Conservation (phyloP, 2,797 vertebrate genomes). For the Eleutherodactylus coqui region DNA sequence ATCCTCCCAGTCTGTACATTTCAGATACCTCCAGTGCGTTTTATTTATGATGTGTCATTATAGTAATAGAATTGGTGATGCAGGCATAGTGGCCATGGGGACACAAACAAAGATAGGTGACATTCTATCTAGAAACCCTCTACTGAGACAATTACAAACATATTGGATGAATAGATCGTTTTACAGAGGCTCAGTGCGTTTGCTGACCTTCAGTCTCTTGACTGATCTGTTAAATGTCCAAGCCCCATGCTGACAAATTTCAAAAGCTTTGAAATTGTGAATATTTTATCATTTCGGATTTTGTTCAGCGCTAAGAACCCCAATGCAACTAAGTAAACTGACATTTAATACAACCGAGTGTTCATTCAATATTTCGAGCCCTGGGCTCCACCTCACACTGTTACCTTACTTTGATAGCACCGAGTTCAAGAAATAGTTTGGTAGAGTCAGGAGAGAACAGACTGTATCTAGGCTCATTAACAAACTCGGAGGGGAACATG, state of each 20-base stretch:
- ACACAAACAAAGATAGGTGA: slow-evolving; percentile 22
- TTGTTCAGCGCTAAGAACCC: background rate
- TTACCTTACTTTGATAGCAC: slow-evolving; percentile 3
- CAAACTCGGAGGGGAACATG: background rate
- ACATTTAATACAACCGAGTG: slow-evolving; percentile 19
- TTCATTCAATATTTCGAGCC: slow-evolving; percentile 27
- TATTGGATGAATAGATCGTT: background rate
- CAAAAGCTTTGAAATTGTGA: slow-evolving; percentile 37
- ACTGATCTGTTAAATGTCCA: slow-evolving; percentile 15
- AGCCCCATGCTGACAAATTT: slow-evolving; percentile 10
- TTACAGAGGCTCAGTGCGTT: background rate
- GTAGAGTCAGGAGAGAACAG: background rate
- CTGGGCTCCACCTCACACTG: background rate
- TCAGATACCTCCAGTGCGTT: background rate
- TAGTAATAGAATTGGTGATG: background rate
- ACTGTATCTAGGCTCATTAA: slow-evolving; percentile 7
- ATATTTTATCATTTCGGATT: slow-evolving; percentile 48
- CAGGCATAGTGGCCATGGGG: background rate
- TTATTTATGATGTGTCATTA: slow-evolving; percentile 20
- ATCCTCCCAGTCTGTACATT: background rate
- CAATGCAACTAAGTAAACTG: slow-evolving; percentile 8
- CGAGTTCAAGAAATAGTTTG: background rate
- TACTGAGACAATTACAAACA: slow-evolving; percentile 18
- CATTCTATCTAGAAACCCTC: slow-evolving; percentile 6
- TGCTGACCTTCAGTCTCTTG: slow-evolving; percentile 43